Base-by-base conservation (phyloP, 2,797 vertebrate species). In the Poeciliopsis presidionis region DNA sequence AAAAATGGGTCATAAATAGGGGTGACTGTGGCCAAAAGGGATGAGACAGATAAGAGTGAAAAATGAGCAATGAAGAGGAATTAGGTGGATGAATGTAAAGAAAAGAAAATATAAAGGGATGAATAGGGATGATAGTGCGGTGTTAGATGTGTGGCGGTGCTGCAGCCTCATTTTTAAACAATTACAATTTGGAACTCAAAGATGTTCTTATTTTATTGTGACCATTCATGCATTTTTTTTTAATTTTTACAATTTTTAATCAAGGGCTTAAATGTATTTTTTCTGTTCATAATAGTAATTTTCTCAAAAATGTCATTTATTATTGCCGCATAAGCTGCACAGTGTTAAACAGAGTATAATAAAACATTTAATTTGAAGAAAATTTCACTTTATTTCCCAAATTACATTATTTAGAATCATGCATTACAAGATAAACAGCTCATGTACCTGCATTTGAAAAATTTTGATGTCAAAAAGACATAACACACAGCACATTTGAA, bases 361-460 rank as follows among this genome's bases (percentile, higher is more conserved):
- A 72, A 1, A 53, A 47, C 25, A 82, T 69, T 83, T 6, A 33
- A 25, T 39, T n/a, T 83, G 67, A 88, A 82, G 57, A 79, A 79
- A 74, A 81, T 89, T 86, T 84, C 20, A n/a, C 75, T 94, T 93
- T 93, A 93, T 94, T 94, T 89, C 75, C 87, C 84, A 89, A 90
- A 86, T 82, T 81, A 82, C 89, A 89, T 74, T 81, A 90, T 86
- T 65, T 86, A 82, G 9, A 90, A 77, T 87, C 86, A 91, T 92
- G 91, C 92, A 91, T 90, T 89, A 87, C 77, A 93, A 92, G 87
- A 83, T 76, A 55, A 86, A 86, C 7, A 73, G 81, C 49, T 61
- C 73, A 84, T 72, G 65, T 51, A 83, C 82, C 86, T 89, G 87
- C 89, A 91, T 87, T 87, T 82, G 81, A 90, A 82, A 90, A 85